Evolutionary conservation across 53 echinoderm and acorn worm species (phyloP), one percentile per base, ranked within the genome.

Genomic region (Temnopleurus reevesii): DNA sequence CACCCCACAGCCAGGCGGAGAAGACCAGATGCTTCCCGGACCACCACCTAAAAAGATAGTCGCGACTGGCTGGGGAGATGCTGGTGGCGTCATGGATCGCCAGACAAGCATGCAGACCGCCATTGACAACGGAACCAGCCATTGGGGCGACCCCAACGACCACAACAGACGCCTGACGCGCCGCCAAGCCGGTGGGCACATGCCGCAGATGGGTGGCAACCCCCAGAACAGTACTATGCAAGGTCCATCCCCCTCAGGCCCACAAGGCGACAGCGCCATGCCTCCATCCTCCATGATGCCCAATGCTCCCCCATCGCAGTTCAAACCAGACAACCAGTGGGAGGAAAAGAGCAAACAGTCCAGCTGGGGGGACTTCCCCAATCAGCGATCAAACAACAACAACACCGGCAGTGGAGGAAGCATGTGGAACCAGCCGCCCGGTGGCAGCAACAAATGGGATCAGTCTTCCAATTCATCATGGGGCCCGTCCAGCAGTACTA

Each of bases 161-260:
- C 99, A 99, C 91, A 99, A 99, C 59, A 86, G 92, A 61, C 89
- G 95, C 66, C 79, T 96, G 8, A 91, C 90, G 15, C 91, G 91
- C 71, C 92, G 91, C 83, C 81, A 83, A 85, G 91, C 92, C 3
- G 53, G 91, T 54, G 89, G 88, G 43, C 94, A 93, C 65, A 43
- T 92, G 83, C 89, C 90, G 86, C 84, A 92, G 61, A 80, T 87
- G 77, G 81, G 89, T 55, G 89, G 89, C 81, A 91, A 91, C 81
- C 93, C 92, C 46, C 76, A 91, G 31, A 93, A 91, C 94, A 99
- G 99, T 99, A 99, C 99, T 99, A 99, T 99, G 99, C 99, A 99
- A 99, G 90, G 85, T 45, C 95, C 96, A 81, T 92, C 94, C 41
- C 91, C 93, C 12, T 71, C 93, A 27, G 90, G 90, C 91, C 88